phyloP scores from a whole-genome alignment of 2,113 vertebrate genomes.

The Procavia capensis region DNA sequence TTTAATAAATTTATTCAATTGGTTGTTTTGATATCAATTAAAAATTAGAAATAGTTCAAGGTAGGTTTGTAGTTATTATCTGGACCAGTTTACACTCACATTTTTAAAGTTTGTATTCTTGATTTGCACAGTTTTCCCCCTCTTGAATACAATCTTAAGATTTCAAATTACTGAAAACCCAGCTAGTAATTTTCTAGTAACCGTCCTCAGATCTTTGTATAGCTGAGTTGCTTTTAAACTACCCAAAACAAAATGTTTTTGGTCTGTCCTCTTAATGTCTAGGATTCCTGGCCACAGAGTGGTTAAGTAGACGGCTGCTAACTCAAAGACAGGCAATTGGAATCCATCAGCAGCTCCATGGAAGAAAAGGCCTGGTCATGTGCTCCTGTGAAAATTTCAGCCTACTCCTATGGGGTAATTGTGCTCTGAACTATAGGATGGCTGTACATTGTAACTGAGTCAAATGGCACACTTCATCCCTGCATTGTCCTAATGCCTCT shows the following conservation, averaged over 20 bases:
- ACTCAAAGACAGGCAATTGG: not conserved
- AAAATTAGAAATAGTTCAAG: not conserved
- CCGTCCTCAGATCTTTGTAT: not conserved
- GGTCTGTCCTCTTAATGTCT: not conserved
- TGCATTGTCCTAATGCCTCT: not conserved
- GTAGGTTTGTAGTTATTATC: not conserved
- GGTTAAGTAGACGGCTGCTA: not conserved
- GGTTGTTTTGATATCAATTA: not conserved
- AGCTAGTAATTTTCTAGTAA: not conserved
- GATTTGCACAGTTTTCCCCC: not conserved
- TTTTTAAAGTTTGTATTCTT: not conserved
- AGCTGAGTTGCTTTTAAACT: not conserved
- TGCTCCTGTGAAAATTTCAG: not conserved
- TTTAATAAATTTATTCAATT: conserved; percentile 1
- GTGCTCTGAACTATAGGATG: not conserved
- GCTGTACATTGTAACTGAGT: not conserved
- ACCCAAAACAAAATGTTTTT: not conserved
- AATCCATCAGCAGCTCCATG: not conserved
- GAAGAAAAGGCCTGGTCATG: not conserved
- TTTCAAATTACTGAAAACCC: not conserved
- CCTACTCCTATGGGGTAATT: no score
- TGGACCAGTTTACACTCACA: not conserved
- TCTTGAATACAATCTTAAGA: not conserved
- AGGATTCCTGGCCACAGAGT: not conserved
- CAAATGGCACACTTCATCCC: not conserved